Conservation (phyloP, 2,113 vertebrate species). For the Pandion haliaetus region DNA sequence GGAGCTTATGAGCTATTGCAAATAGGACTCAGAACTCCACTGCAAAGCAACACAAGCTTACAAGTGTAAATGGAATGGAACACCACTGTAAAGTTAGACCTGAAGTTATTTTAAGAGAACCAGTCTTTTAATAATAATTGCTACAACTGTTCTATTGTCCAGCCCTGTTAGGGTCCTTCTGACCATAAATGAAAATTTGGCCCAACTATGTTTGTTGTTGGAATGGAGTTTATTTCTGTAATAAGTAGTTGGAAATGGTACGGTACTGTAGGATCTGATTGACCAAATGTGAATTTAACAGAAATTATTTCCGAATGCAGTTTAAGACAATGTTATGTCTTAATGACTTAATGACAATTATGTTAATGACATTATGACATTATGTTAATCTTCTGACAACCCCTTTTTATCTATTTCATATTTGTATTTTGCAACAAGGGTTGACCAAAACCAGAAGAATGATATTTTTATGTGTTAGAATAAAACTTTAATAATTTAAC, state of each 20-base stretch:
- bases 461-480: background rate
- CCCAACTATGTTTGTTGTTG: background rate
- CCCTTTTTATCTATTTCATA: background rate
- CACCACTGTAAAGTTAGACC: background rate
- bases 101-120: background rate
- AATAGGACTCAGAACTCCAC: background rate
- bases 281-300: background rate
- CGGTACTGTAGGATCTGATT: background rate
- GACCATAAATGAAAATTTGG: background rate
- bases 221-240: background rate
- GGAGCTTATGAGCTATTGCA: background rate
- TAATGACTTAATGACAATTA: no score
- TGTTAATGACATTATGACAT: no score
- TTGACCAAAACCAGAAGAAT: background rate
- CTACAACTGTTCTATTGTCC: background rate
- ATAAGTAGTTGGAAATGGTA: background rate
- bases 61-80: background rate
- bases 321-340: background rate
- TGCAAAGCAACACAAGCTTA: background rate
- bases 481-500: background rate
- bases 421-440: background rate
- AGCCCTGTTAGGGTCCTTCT: background rate
- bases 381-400: background rate
- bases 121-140: background rate
- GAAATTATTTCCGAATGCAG: background rate